These are phyloP conservation scores for Acanthochromis polyacanthus DNA, from an alignment of 2,113 vertebrate genomes.

Conservation along the genomic window DNA sequence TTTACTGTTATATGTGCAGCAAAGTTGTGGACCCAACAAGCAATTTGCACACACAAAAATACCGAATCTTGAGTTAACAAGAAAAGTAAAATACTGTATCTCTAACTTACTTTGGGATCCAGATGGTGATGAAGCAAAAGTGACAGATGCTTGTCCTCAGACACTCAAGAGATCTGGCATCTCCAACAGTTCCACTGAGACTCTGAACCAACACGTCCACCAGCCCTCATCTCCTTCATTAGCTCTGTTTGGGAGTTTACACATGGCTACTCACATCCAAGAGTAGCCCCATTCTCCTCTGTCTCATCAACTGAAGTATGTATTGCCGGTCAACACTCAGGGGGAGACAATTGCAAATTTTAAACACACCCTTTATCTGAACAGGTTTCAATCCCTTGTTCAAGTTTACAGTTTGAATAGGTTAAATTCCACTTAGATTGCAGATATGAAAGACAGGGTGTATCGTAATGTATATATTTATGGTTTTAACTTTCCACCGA, in stretches of 20 bases:
- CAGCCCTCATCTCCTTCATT: conserved; percentile 64
- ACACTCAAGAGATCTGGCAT: conserved; percentile 47
- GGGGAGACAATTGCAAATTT: neutral
- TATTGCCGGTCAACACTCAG: conserved; percentile 21
- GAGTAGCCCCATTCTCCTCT: conserved; percentile 16
- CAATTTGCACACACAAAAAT: neutral
- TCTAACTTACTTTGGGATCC: conserved; percentile 43
- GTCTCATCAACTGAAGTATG: conserved; percentile 50
- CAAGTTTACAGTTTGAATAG: neutral
- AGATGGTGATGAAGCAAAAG: conserved; percentile 63
- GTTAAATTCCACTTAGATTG: no score
- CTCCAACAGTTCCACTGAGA: conserved; percentile 56
- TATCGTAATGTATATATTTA: no score
- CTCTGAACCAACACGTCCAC: conserved; percentile 41
- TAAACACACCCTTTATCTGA: conserved; percentile 5
- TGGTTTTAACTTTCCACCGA: no score
- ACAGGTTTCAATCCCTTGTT: neutral
- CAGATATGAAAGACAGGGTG: no score
- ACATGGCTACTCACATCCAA: conserved; percentile 66
- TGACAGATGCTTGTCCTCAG: conserved; percentile 69
- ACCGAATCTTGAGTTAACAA: conserved; percentile 14
- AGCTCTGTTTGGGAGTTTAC: conserved; percentile 56
- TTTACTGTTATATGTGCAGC: neutral
- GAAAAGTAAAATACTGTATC: neutral
- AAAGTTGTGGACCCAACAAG: conserved; percentile 11